Base-by-base conservation (phyloP, 2,797 vertebrate genomes). In the Spinibarbus caldwelli region DNA sequence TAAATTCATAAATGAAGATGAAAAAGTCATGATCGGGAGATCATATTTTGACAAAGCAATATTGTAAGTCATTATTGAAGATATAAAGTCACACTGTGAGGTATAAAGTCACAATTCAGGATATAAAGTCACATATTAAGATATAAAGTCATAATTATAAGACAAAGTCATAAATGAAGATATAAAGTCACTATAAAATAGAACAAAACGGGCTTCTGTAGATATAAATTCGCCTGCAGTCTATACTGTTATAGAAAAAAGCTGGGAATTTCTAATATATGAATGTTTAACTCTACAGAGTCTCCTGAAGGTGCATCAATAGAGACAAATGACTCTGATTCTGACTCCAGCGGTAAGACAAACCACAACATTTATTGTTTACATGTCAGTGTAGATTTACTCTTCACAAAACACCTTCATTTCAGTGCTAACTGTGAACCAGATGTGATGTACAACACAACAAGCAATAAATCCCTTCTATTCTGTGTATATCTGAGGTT, bases 321-420 rank as follows among this genome's bases (percentile, higher is more conserved):
- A 71, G 84, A 89, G 83, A 80, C 85, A 34, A 52, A 12, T 17
- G 85, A 83, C 59, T 86, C 89, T 7, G 43, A 81, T 10, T 29
- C 7, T 3, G 80, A 86, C 77, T 85, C 83, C 31, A 80, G 52
- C 8, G 86, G 87, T 87, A 52, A 85, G 86, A 41, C 14, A 21
- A 75, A 68, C 0, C 21, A 68, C 34, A 45, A 31, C 12, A 21
- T 45, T 6, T 31, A 9, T 26, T 47, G 11, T n/a, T 75, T 29
- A 38, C 21, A 45, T 36, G 38, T 17, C 14, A 62, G 57, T 1
- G 5, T 11, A 26, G 10, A 14, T 29, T 64, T 12, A 64, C 12
- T 26, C 23, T 11, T 14, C n/a, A 14, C 11, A 12, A 62, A 29
- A 15, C 11, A 14, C 10, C n/a, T 15, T 45, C 2, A 17, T 43